phyloP scores from a whole-genome alignment of 2,797 vertebrate genomes.

The Lycodopsis pacificus region DNA sequence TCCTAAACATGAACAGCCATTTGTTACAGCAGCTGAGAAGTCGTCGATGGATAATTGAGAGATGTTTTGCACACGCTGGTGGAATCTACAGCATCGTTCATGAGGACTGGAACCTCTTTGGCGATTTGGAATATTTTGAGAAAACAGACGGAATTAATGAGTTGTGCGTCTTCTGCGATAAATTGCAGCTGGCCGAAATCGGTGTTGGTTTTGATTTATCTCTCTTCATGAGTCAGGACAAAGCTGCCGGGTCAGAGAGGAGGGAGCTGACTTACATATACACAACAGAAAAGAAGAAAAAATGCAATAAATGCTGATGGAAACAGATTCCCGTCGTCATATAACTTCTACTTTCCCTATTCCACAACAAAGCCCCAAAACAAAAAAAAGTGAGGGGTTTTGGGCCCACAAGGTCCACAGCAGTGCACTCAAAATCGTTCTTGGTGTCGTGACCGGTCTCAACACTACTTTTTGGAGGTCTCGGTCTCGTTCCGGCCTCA shows the following conservation, averaged over 20 bases:
- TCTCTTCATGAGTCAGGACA: constrained; percentile 73
- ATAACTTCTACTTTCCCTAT: background rate
- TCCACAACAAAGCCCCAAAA: background rate
- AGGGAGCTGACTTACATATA: constrained; percentile 75
- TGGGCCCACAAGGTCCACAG: background rate
- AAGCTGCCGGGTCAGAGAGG: constrained; percentile 65
- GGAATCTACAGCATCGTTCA: too few relatives aligned
- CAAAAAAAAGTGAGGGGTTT: too few relatives aligned
- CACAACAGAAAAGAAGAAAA: constrained; percentile 17
- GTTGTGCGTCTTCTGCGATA: background rate
- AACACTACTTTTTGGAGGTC: background rate
- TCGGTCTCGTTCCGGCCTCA: background rate
- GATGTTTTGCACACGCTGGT: background rate
- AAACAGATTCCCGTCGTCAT: background rate
- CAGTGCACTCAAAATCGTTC: background rate
- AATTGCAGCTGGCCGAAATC: too few relatives aligned
- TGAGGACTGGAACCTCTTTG: background rate
- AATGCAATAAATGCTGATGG: background rate
- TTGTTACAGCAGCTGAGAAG: background rate
- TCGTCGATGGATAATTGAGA: background rate
- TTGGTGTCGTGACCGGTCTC: background rate
- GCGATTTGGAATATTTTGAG: background rate
- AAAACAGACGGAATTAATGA: background rate
- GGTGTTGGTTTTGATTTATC: constrained; percentile 73
- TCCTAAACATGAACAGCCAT: background rate